Conservation (phyloP, 2,888 invertebrate species). For the Disparrhopalites patrizii region DNA sequence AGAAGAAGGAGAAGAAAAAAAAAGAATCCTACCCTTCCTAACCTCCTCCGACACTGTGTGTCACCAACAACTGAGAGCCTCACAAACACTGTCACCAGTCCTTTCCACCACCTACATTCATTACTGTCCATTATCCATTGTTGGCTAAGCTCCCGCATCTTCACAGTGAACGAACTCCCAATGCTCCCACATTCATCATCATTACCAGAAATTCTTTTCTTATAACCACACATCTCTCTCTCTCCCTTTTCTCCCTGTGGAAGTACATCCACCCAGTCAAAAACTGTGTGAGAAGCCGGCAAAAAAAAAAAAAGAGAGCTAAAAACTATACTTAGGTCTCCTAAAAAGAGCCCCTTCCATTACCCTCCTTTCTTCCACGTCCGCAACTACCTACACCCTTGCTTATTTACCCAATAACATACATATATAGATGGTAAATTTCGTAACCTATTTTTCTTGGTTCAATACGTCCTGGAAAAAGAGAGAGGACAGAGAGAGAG, state of each 20-base stretch:
- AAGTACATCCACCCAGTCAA: no score
- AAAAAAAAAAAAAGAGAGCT: no score
- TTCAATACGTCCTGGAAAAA: slow-evolving; percentile 3
- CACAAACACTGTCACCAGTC: slow-evolving; percentile 29
- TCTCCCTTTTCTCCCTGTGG: no score
- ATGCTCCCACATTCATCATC: slow-evolving; percentile 25
- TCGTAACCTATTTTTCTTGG: background rate
- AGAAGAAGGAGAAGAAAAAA: slow-evolving; percentile 4
- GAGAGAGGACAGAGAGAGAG: background rate
- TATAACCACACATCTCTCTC: no score
- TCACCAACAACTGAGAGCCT: slow-evolving; percentile 30
- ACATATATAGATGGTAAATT: no score
- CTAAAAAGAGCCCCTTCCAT: no score
- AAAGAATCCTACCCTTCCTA: slow-evolving; percentile 33
- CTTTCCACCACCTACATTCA: slow-evolving; percentile 30
- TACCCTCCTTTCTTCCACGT: no score
- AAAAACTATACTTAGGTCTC: no score
- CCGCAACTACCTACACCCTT: no score
- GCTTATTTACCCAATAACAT: no score
- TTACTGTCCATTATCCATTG: slow-evolving; percentile 32
- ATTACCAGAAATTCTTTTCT: slow-evolving; percentile 14
- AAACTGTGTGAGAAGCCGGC: no score
- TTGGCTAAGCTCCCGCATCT: slow-evolving; percentile 22
- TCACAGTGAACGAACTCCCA: slow-evolving; percentile 22
- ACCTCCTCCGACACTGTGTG: slow-evolving; percentile 33